These are phyloP conservation scores for Cercopithecus mona DNA, from an alignment of 2,113 vertebrate genomes.

Conservation along the genomic window DNA sequence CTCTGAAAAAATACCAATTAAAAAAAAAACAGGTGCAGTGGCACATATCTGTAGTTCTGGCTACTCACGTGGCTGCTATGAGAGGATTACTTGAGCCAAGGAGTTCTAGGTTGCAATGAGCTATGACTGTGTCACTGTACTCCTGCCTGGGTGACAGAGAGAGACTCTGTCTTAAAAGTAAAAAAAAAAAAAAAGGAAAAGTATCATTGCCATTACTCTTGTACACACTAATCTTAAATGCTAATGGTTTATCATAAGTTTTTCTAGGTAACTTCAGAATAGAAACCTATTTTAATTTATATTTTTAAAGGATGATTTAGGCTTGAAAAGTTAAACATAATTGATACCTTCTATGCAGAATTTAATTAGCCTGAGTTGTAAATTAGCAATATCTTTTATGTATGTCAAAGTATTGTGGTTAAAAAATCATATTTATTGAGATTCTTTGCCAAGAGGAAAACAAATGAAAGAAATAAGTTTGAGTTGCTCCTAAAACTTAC, in stretches of 20 bases:
- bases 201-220: not conserved
- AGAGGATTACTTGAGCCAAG: too few species aligned
- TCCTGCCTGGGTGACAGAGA: too few species aligned
- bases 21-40: too few species aligned
- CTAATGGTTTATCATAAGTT: not conserved
- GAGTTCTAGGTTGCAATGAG: too few species aligned
- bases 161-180: too few species aligned
- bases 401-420: not conserved
- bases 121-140: too few species aligned
- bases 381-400: not conserved
- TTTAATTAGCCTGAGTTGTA: not conserved
- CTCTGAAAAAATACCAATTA: too few species aligned
- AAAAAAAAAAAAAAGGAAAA: not conserved
- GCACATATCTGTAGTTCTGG: too few species aligned
- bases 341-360: not conserved
- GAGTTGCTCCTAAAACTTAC: not conserved
- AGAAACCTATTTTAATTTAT: conserved; percentile 17
- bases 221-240: not conserved
- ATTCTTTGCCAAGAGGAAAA: not conserved
- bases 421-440: not conserved
- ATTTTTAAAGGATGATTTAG: not conserved
- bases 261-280: not conserved
- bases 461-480: not conserved
- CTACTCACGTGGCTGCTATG: too few species aligned
- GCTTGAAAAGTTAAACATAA: not conserved